phyloP scores from a whole-genome alignment of 2,888 invertebrate species.

The Tetragonula carbonaria region DNA sequence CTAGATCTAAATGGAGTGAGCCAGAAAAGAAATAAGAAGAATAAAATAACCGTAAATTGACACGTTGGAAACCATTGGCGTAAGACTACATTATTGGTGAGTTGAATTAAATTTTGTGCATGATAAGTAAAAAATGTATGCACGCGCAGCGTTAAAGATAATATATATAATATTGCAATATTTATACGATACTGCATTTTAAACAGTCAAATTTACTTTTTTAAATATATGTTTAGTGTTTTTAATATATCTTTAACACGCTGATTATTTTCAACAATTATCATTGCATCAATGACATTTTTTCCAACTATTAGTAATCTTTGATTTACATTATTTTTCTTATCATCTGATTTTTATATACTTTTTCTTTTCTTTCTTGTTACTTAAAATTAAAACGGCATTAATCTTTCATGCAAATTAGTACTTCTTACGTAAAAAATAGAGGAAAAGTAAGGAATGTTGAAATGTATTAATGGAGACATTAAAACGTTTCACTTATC shows the following conservation, averaged over 20 bases:
- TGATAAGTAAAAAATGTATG: neutral
- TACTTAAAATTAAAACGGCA: too few species aligned
- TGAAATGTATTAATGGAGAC: neutral
- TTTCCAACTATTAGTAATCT: neutral
- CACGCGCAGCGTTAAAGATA: neutral
- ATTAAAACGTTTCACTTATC: neutral
- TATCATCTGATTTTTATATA: neutral
- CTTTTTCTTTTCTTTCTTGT: too few species aligned
- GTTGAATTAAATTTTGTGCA: neutral
- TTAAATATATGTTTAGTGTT: neutral
- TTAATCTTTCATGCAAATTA: too few species aligned
- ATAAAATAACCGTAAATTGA: constrained; percentile 16
- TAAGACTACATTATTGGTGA: neutral
- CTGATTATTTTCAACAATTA: neutral
- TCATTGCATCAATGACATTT: neutral
- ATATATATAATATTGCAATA: neutral
- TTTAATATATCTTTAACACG: neutral
- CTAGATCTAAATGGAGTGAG: neutral
- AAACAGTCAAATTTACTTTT: neutral
- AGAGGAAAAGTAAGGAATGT: too few species aligned
- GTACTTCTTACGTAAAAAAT: too few species aligned
- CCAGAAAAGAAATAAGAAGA: neutral
- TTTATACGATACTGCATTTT: neutral
- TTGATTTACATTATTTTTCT: neutral
- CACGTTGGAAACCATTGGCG: neutral